A percentile compares a stretch with the other conserved stretches of the same genome.
phyloP scores from a whole-genome alignment of 2,888 invertebrate genomes.

The Scaptomyza cyrtandrae region DNA sequence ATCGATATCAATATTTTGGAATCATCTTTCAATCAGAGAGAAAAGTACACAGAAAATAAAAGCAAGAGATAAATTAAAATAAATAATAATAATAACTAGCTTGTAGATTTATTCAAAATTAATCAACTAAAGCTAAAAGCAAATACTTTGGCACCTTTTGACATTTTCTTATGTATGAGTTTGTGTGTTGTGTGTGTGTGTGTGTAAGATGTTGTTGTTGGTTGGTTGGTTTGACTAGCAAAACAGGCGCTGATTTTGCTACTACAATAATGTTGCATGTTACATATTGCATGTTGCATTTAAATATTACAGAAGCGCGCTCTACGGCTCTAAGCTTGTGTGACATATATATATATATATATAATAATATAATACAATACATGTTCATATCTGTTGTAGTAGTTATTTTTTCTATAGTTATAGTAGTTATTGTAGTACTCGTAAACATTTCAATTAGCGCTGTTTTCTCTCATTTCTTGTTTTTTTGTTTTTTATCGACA shows the following conservation, averaged over 20 bases:
- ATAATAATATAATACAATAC: slow-evolving; percentile 39
- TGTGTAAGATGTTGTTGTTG: not conserved
- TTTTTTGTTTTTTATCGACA: slow-evolving; percentile 61
- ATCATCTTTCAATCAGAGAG: not conserved
- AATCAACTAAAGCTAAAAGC: slow-evolving; percentile 72
- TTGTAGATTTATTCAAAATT: slow-evolving; percentile 64
- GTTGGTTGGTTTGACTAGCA: slow-evolving; percentile 63
- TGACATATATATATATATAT: slow-evolving; percentile 10
- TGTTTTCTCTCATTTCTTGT: slow-evolving; percentile 19
- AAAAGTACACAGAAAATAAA: slow-evolving; percentile 2
- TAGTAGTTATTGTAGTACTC: slow-evolving; percentile 70
- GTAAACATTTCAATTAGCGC: slow-evolving; percentile 47
- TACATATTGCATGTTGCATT: slow-evolving; percentile 44
- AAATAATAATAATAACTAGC: slow-evolving; percentile 46
- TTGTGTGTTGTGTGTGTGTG: slow-evolving; percentile 9
- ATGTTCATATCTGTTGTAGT: slow-evolving; percentile 28
- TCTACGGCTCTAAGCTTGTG: slow-evolving; percentile 49
- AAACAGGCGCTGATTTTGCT: slow-evolving; percentile 68
- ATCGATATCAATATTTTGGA: slow-evolving; percentile 2
- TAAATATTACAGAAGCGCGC: slow-evolving; percentile 59
- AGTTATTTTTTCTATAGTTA: slow-evolving; percentile 30
- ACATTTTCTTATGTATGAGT: slow-evolving; percentile 40
- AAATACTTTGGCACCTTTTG: slow-evolving; percentile 79
- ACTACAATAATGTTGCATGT: slow-evolving; percentile 28
- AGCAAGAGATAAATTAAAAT: slow-evolving; percentile 31